Base-by-base conservation (phyloP, 2,797 vertebrate genomes). In the Margarornis squamiger region DNA sequence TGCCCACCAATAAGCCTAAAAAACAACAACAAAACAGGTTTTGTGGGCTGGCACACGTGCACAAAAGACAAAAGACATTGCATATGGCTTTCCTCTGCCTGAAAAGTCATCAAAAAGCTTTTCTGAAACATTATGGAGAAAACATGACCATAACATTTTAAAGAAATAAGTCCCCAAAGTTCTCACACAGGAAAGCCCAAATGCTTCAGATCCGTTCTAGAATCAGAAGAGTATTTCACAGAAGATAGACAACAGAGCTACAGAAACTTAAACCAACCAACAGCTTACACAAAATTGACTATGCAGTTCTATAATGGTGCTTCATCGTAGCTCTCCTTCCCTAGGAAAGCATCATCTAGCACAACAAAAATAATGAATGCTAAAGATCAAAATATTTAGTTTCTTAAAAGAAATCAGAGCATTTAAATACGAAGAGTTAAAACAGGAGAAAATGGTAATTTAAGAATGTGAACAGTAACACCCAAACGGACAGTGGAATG, bases 1-100 rank as follows among this genome's bases (percentile, higher is more conserved):
- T 41, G 99, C 99, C 99, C 99, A 99, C 99, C 99, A 99, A 78
- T 99, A 98, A 76, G 93, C 98, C 99, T 99, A 95, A 52, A 98
- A 95, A 82, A 83, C 52, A 77, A 19, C 6, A 36, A 32, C 80
- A 67, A 12, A 67, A 55, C 80, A 48, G 23, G 26, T 3, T 9
- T 4, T 49, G 34, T 67, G 5, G 12, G 36, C n/a, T 76, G 54
- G 22, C n/a, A 90, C 5, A 29, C 21, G 36, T 2, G 27, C 6
- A 39, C 9, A 54, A 32, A 13, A 85, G 45, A 74, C 11, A 72
- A 15, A 7, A 9, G 3, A 67, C 32, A 85, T 0, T 70, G 27
- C 55, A 59, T 10, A 32, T 3, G 6, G 20, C 23, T 89, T 66
- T 58, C 43, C 16, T 85, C 32, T 79, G n/a, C 1, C 1, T 89